Percentiles rank a stretch among this genome's conserved stretches.
phyloP scores from a whole-genome alignment of 2,797 vertebrate genomes.

The Geotria australis region DNA sequence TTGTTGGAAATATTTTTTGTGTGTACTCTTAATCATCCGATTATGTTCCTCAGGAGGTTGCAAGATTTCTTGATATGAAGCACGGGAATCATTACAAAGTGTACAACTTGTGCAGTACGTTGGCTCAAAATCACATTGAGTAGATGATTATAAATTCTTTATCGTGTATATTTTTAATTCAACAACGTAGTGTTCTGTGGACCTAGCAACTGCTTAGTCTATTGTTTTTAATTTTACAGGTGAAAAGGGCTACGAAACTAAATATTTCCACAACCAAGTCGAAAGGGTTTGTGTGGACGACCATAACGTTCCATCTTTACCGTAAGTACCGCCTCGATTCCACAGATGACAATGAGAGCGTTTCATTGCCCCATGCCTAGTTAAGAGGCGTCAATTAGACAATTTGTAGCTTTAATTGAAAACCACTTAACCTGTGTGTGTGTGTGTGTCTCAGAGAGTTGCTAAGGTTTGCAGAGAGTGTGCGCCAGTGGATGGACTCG shows the following conservation, averaged over 20 bases:
- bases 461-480: constrained; percentile 38
- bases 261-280: constrained; percentile 56
- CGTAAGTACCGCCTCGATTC: constrained; percentile 18
- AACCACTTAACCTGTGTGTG: neutral
- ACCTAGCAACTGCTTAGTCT: too few species aligned
- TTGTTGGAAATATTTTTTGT: too few species aligned
- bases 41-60: constrained; percentile 34
- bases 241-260: constrained; percentile 58
- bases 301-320: constrained; percentile 55
- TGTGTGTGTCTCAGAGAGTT: constrained; percentile 29
- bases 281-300: constrained; percentile 59
- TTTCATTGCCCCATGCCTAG: too few species aligned
- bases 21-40: too few species aligned
- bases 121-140: neutral
- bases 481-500: constrained; percentile 43
- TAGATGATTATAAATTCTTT: too few species aligned
- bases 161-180: too few species aligned
- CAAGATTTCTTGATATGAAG: constrained; percentile 55
- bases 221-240: constrained; percentile 16
- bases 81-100: constrained; percentile 58
- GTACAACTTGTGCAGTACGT: constrained; percentile 93
- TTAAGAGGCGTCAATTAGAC: too few species aligned
- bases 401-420: too few species aligned
- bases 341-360: too few species aligned
- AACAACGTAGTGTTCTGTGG: too few species aligned